Conservation (phyloP, 2,888 invertebrate genomes). For the Dysmachus trigonus region DNA sequence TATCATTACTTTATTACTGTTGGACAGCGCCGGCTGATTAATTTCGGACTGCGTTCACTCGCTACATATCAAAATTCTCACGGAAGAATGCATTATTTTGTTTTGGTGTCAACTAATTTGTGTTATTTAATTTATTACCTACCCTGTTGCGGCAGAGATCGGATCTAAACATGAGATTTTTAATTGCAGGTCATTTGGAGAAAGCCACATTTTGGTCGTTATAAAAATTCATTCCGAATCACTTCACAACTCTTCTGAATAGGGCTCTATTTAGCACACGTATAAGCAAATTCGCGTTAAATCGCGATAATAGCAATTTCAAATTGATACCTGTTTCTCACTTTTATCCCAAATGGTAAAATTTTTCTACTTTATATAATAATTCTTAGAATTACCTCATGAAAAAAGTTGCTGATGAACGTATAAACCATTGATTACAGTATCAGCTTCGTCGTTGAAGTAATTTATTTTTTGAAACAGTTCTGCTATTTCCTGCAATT, state of each 20-base stretch:
- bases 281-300: too few relatives aligned
- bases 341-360: too few relatives aligned
- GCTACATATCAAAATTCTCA: neutral
- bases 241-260: neutral
- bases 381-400: too few relatives aligned
- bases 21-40: constrained; percentile 10
- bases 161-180: neutral
- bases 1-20: constrained; percentile 33
- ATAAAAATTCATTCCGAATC: neutral
- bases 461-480: neutral
- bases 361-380: too few relatives aligned
- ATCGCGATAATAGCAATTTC: too few relatives aligned
- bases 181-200: neutral
- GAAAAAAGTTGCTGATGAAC: neutral
- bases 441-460: neutral
- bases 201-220: neutral
- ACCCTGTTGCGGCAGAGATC: neutral
- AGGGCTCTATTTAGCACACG: too few relatives aligned
- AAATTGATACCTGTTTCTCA: too few relatives aligned
- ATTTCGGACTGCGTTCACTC: neutral
- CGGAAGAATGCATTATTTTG: neutral
- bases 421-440: neutral
- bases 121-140: neutral
- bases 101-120: neutral
- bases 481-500: neutral